Evolutionary conservation across 1,140 invertebrate genomes (phyloP), one percentile per base, ranked within the genome.

Genomic region (Drosophila triauraria): DNA sequence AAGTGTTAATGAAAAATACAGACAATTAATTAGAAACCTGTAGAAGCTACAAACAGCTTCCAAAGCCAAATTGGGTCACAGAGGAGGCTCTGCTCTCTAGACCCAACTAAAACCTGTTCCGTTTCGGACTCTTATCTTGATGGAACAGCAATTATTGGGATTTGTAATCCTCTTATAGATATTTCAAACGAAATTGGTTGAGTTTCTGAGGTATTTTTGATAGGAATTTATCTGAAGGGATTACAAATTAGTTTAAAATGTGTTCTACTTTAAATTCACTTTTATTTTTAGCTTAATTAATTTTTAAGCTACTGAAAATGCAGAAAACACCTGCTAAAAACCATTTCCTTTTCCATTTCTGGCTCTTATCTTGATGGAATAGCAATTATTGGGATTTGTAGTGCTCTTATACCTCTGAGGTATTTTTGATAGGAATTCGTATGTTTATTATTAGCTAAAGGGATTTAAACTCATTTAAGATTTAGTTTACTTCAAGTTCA

Each of bases 151-250:
- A 61, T 23, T 51, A 47, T 5, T 17, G 30, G 12, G 2, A 25
- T 27, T 2, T 13, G 59, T 42, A 62, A 57, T 38, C 60, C 35
- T 42, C 60, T 62, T 62, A 62, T 20, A 20, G 20, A 30, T 54
- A 54, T 62, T 40, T 56, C 20, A 38, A 27, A 10, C 13, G 8
- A 40, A 62, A 51, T 62, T 30, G 23, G 12, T 20, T 42, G n/a
- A n/a, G 13, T 30, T 5, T n/a, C n/a, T 23, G 2, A 15, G 51
- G 51, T 9, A 53, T 35, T 35, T 35, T 20, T 0, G 7, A 6
- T 20, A 20, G 27, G 17, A 27, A 48, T 20, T 30, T 30, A 30
- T 27, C 27, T 6, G 7, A 27, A 27, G 27, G 27, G 6, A 27
- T 30, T 30, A 20, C 20, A 1, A 20, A 1, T 20, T 20, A 20